Base-by-base conservation (phyloP, 2,797 vertebrate species). In the Australoheros facetus region DNA sequence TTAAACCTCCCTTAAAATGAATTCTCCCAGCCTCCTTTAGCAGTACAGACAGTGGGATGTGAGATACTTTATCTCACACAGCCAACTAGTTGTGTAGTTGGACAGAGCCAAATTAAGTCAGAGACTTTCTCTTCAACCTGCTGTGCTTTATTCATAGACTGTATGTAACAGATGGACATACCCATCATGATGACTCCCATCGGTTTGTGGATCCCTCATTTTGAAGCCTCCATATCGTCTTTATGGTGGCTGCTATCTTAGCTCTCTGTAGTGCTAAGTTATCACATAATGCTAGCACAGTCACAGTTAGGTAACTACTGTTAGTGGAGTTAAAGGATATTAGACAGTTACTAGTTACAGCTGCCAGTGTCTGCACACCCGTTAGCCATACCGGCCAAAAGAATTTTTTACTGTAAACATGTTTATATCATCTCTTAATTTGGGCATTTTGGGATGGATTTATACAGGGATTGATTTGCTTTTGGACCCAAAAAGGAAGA, bases 1-100 rank as follows among this genome's bases (percentile, higher is more conserved):
- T 85, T 84, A 79, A 80, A 86, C 70, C 9, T 73, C 58, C 3
- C 19, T 56, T 88, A 64, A 77, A 84, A 80, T 3, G 1, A 71
- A 79, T 80, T 71, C 55, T 42, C 53, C 58, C 28, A 51, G 26
- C 16, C 71, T 78, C 69, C 37, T 74, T 45, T 72, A 55, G 74
- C 74, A 57, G 26, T 5, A 5, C 42, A 56, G 70, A 12, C 37
- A 17, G n/a, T 34, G 32, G 64, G 56, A 78, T 26, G 37, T 66
- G 55, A 84, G 72, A 17, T n/a, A 56, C 64, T 75, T 30, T 69
- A 69, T 2, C 23, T 23, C 23, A 23, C 23, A 23, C 23, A 23
- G 23, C 23, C 23, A 23, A 23, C 23, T 23, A n/a, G n/a, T n/a
- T n/a, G n/a, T 48, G 9, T 48, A 66, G 23, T 8, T 66, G 39